Evolutionary conservation across 1,140 invertebrate species (phyloP).

Genomic region (Zophobas morio): DNA sequence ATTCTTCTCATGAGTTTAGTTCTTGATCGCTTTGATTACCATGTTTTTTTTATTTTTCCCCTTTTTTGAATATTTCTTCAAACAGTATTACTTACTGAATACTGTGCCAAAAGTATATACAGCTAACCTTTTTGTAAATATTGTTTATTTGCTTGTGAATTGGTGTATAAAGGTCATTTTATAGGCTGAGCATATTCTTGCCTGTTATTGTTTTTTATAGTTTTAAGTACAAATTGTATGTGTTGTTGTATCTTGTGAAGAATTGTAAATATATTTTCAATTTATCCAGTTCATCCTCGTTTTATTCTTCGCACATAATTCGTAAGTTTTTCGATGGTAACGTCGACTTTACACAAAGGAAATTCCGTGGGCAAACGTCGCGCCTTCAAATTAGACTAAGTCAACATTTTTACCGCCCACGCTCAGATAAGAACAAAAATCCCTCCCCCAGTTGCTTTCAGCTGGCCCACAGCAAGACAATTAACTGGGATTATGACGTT

Average conservation of each 20-base stretch:
- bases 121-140: conserved; percentile 56
- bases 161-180: conserved; percentile 58
- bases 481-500: no score
- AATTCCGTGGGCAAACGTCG: not conserved
- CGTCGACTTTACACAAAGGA: not conserved
- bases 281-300: conserved; percentile 53
- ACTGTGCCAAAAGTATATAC: conserved; percentile 59
- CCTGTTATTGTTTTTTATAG: conserved; percentile 66
- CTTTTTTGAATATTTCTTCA: conserved; percentile 33
- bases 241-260: conserved; percentile 65
- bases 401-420: no score
- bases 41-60: conserved; percentile 17
- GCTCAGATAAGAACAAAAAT: no score
- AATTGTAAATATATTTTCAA: conserved; percentile 66
- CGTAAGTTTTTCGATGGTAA: not conserved
- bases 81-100: conserved; percentile 57
- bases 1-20: conserved; percentile 37
- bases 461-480: no score
- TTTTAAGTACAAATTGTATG: conserved; percentile 65
- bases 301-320: not conserved
- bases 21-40: conserved; percentile 27
- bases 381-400: no score
- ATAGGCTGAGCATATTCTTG: conserved; percentile 65
- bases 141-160: conserved; percentile 58
- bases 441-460: no score